Percentiles rank a stretch among this genome's conserved stretches.
Conservation (phyloP, 2,888 invertebrate genomes). For the Odontocerum albicorne region DNA sequence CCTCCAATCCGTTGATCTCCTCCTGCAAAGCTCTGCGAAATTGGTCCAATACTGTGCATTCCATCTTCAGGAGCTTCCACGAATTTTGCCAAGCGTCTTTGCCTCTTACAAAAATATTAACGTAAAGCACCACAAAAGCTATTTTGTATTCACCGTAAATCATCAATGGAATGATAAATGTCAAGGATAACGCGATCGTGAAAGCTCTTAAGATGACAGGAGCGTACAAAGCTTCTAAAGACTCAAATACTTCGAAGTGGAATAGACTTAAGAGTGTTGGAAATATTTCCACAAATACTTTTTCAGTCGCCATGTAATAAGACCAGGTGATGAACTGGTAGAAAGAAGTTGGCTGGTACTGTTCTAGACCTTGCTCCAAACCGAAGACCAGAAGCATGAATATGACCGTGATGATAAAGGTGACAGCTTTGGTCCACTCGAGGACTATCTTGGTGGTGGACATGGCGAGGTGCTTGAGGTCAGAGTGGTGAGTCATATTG, state of each 20-base stretch:
- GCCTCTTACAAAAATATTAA: slow-evolving; percentile 67
- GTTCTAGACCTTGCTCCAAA: slow-evolving; percentile 72
- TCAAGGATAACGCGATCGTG: slow-evolving; percentile 59
- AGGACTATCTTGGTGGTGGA: slow-evolving; percentile 78
- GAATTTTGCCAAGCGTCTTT: slow-evolving; percentile 64
- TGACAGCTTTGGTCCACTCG: slow-evolving; percentile 81
- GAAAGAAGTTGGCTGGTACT: slow-evolving; percentile 68
- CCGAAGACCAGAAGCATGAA: slow-evolving; percentile 76
- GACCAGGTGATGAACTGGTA: slow-evolving; percentile 68
- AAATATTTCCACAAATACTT: slow-evolving; percentile 68
- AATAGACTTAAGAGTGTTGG: slow-evolving; percentile 60
- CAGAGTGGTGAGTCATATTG: slow-evolving; percentile 70
- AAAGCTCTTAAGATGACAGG: slow-evolving; percentile 65
- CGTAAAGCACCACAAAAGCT: slow-evolving; percentile 58
- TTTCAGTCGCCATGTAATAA: slow-evolving; percentile 73
- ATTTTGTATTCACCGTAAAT: slow-evolving; percentile 58
- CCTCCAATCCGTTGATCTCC: slow-evolving; percentile 70
- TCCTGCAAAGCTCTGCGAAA: slow-evolving; percentile 66
- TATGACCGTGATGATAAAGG: slow-evolving; percentile 75
- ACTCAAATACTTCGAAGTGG: slow-evolving; percentile 65
- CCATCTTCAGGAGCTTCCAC: slow-evolving; percentile 57
- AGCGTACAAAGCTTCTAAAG: slow-evolving; percentile 70
- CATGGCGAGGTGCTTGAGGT: slow-evolving; percentile 78
- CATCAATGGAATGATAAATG: slow-evolving; percentile 59
- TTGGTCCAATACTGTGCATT: slow-evolving; percentile 62